Percentiles rank a stretch among this genome's conserved stretches.
Conservation (phyloP, 1,140 invertebrate species). For the Ptiloglossa arizonensis region DNA sequence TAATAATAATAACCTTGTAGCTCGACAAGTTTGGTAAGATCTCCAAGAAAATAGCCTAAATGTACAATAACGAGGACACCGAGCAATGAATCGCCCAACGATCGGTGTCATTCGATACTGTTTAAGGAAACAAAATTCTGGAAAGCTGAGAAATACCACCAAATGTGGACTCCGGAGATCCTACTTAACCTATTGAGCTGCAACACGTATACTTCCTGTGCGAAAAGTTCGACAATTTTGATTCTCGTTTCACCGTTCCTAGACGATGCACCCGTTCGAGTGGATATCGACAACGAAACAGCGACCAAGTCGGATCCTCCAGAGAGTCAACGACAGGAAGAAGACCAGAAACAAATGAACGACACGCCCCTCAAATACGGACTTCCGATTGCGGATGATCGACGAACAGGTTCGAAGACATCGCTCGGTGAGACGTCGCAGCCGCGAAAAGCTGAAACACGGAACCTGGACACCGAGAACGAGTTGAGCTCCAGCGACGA, state of each 20-base stretch:
- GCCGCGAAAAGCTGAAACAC: conserved; percentile 7
- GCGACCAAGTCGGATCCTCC: background rate
- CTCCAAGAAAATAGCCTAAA: no score
- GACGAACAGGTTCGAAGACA: conserved; percentile 48
- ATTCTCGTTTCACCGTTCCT: background rate
- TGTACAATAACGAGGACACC: no score
- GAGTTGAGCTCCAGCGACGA: conserved; percentile 73
- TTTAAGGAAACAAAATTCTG: no score
- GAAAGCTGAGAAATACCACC: no score
- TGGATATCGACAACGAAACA: conserved; percentile 18
- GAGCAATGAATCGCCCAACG: no score
- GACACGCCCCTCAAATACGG: conserved; percentile 64
- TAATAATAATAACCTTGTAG: no score
- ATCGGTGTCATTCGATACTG: no score
- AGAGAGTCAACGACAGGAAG: conserved; percentile 3
- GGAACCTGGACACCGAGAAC: conserved; percentile 59
- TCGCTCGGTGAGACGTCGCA: background rate
- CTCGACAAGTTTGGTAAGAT: no score
- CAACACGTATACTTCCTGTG: no score
- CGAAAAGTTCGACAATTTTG: background rate
- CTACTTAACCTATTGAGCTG: no score
- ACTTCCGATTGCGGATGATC: conserved; percentile 66
- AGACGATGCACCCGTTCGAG: conserved; percentile 25
- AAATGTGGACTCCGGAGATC: no score
- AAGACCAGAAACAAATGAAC: conserved; percentile 26